phyloP scores from a whole-genome alignment of 2,888 invertebrate species.

The Gisinianus flammeolus region DNA sequence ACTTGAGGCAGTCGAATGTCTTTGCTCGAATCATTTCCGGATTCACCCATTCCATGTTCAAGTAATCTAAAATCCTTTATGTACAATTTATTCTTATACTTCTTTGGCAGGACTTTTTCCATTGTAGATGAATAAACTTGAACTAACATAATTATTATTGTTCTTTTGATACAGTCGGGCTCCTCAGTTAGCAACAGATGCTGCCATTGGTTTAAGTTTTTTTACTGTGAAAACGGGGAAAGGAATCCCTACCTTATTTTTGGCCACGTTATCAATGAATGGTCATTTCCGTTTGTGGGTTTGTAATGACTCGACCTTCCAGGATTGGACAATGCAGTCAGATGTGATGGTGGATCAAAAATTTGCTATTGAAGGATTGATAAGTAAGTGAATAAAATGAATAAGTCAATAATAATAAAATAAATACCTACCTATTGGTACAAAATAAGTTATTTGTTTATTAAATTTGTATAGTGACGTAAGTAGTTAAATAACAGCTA shows the following conservation, averaged over 20 bases:
- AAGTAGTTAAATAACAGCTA: too few relatives aligned
- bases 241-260: constrained; percentile 40
- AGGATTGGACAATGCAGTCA: constrained; percentile 47
- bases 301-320: constrained; percentile 44
- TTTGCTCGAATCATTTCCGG: constrained; percentile 52
- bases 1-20: constrained; percentile 56
- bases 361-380: constrained; percentile 43
- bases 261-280: constrained; percentile 56
- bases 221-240: constrained; percentile 46
- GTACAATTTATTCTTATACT: too few relatives aligned
- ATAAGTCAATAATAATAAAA: not conserved
- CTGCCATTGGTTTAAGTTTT: constrained; percentile 54
- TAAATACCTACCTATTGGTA: not conserved
- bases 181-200: constrained; percentile 43
- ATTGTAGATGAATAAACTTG: not conserved
- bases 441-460: too few relatives aligned
- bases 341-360: constrained; percentile 50
- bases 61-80: too few relatives aligned
- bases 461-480: too few relatives aligned
- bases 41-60: constrained; percentile 48
- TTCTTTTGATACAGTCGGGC: constrained; percentile 32
- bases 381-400: constrained; percentile 12
- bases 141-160: not conserved
- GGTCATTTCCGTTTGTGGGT: constrained; percentile 53
- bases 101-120: too few relatives aligned